phyloP scores from a whole-genome alignment of 2,888 invertebrate genomes.

The Papilio demoleus region DNA sequence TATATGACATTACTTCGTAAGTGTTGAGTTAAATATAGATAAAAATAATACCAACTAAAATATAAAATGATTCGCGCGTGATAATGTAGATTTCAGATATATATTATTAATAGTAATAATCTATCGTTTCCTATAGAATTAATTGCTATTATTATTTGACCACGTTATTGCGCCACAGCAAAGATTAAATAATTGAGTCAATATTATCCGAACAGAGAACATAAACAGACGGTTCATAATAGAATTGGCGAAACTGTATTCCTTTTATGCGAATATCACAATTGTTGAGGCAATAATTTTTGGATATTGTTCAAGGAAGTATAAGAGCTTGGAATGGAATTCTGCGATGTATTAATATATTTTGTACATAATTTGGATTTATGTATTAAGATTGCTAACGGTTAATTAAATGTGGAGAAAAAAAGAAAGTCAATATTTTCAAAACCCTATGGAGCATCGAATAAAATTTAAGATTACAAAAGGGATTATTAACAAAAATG shows the following conservation, averaged over 20 bases:
- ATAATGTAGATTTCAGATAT: neutral
- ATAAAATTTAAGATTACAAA: too few relatives aligned
- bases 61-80: neutral
- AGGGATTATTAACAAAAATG: too few relatives aligned
- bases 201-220: constrained; percentile 31
- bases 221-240: constrained; percentile 25
- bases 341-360: too few relatives aligned
- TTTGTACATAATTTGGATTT: too few relatives aligned
- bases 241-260: constrained; percentile 28
- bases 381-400: too few relatives aligned
- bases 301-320: neutral
- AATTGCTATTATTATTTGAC: constrained; percentile 32
- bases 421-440: too few relatives aligned
- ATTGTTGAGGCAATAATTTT: constrained; percentile 2
- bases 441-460: too few relatives aligned
- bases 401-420: too few relatives aligned
- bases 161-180: constrained; percentile 18
- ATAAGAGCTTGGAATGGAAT: neutral
- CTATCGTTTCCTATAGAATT: constrained; percentile 12
- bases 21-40: neutral
- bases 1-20: neutral
- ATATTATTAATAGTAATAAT: neutral
- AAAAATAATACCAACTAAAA: neutral
- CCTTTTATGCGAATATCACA: constrained; percentile 19
- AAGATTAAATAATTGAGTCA: constrained; percentile 38